Base-by-base conservation (phyloP, 2,888 invertebrate species). In the Parnassius mnemosyne region DNA sequence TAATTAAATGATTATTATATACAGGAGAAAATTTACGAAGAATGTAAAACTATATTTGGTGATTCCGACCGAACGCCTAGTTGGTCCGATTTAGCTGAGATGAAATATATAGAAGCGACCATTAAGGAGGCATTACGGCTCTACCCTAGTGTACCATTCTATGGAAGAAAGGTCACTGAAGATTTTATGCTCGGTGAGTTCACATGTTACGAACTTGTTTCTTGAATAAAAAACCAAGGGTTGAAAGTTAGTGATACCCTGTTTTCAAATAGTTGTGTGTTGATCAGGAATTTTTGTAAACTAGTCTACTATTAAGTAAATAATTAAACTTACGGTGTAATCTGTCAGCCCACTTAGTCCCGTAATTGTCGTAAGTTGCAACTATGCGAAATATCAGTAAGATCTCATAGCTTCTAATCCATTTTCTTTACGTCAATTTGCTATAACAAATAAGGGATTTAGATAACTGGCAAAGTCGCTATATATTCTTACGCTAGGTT, bases 91-190 rank as follows among this genome's bases (percentile, higher is more conserved):
- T 79, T 95, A 20, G 83, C 92, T 43, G 90, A 93, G 54, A 93
- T 95, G 93, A 92, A 92, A 70, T 95, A 95, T 72, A 77, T 95
- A 69, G 95, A 95, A 65, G 93, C 94, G 55, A 94, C 94, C 53
- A 93, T 95, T 54, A 95, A 95, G 78, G 95, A 95, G 76, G 90
- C 93, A 0, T 76, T 95, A 54, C 81, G 95, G 62, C 73, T 95
- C 46, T 94, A 93, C 69, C 95, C 95, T 0, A 94, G 94, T 70
- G 94, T 95, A 10, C 95, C 94, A 0, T 92, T 94, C 72, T 92
- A 95, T 67, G 93, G 93, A 0, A 90, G 95, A 67, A 75, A 74
- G 44, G 77, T 94, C 34, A 87, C 88, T 0, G 93, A 94, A 73
- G 94, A 95, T 70, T 89, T 95, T 43, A 80, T 83, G 68, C 78